Evolutionary conservation across 2,888 invertebrate species (phyloP).

Genomic region (Strigamia maritima): DNA sequence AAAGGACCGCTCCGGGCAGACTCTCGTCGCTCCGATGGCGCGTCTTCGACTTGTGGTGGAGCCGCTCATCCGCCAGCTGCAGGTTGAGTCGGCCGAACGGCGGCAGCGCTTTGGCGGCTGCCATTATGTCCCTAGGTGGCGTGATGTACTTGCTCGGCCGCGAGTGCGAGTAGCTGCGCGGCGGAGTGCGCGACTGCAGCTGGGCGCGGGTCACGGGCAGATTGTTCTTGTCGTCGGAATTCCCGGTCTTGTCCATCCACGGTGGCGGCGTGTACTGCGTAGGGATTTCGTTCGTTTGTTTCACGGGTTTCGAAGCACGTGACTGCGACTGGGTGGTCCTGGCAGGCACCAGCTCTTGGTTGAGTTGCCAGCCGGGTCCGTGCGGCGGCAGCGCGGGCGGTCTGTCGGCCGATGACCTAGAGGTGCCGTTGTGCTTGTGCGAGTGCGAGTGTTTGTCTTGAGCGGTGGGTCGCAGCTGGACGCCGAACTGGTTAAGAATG

Average conservation of each 20-base stretch:
- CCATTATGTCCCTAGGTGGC: constrained; percentile 39
- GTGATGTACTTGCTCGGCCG: constrained; percentile 43
- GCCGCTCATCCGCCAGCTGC: constrained; percentile 35
- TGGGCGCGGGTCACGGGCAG: background rate
- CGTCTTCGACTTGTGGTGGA: constrained; percentile 22
- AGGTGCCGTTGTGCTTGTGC: background rate
- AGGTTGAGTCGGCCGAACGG: background rate
- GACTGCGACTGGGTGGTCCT: constrained; percentile 20
- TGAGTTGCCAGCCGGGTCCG: constrained; percentile 12
- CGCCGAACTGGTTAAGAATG: constrained; percentile 14
- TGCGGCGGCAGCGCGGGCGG: background rate
- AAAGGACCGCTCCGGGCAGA: constrained; percentile 19
- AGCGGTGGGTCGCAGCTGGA: constrained; percentile 26
- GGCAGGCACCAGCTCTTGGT: background rate
- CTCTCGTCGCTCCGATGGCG: constrained; percentile 41
- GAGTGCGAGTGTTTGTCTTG: constrained; percentile 14
- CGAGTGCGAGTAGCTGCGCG: constrained; percentile 45
- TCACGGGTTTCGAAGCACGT: background rate
- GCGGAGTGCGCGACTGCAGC: constrained; percentile 42
- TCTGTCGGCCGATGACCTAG: background rate
- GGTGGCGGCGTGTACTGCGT: constrained; percentile 43
- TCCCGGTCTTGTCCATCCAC: constrained; percentile 42
- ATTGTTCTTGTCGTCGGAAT: constrained; percentile 35
- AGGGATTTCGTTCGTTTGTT: constrained; percentile 35
- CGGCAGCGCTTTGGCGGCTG: constrained; percentile 31